Conservation (phyloP, 2,113 vertebrate species). For the Rhinoderma darwinii region DNA sequence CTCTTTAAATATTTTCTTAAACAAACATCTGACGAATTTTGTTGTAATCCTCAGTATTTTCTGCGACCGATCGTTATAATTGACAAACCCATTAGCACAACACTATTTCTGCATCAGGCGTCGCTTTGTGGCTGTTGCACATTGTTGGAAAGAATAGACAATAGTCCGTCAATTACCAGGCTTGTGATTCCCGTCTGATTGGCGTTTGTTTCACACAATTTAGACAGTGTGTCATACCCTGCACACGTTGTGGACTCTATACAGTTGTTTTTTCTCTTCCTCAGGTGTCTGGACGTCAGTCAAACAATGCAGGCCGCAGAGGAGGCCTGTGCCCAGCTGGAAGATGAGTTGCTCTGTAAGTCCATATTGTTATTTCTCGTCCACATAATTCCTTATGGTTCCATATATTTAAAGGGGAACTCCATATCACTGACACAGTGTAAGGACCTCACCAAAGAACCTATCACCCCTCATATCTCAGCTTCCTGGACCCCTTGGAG, state of each 20-base stretch:
- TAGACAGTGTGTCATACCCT: not conserved
- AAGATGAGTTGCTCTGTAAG: conserved; percentile 62
- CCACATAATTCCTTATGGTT: not conserved
- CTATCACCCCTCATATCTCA: too few species aligned
- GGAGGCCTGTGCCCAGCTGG: conserved; percentile 49
- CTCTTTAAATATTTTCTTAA: not conserved
- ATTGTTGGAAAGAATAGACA: conserved; percentile 1
- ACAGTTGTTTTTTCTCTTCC: not conserved
- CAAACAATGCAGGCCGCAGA: conserved; percentile 67
- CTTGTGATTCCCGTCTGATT: conserved; percentile 31
- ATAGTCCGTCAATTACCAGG: not conserved
- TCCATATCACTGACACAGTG: too few species aligned
- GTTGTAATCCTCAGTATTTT: not conserved
- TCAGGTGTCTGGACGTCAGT: conserved; percentile 55
- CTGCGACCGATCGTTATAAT: not conserved
- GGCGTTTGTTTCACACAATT: conserved; percentile 23
- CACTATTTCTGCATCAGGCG: not conserved
- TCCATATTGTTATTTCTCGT: not conserved
- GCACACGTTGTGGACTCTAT: not conserved
- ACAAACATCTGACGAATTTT: not conserved
- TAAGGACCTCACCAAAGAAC: too few species aligned
- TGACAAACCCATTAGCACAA: not conserved
- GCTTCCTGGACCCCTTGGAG: not conserved
- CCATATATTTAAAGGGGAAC: too few species aligned
- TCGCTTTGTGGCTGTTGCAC: not conserved